Evolutionary conservation across 1,140 invertebrate species (phyloP), one percentile per base, ranked within the genome.

Genomic region (Lordiphosa stackelbergi): DNA sequence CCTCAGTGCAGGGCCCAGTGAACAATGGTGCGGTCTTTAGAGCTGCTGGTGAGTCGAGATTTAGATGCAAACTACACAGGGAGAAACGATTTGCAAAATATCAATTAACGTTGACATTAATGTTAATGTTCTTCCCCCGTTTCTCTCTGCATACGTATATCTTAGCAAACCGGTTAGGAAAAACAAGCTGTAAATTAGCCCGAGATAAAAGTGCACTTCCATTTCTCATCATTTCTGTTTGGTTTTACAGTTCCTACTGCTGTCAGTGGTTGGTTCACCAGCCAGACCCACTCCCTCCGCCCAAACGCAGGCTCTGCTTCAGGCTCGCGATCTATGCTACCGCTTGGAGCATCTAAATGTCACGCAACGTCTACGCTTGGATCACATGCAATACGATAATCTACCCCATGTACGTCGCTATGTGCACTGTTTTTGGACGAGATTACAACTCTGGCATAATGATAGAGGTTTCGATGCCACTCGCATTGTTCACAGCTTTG

Each of bases 401-500:
- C 2, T 22, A 12, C 1, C 19, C 7, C 8, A 53, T 28, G 63
- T 66, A 16, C 62, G 36, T 3, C 24, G 37, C 2, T 69, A 56
- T 37, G 35, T 65, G 0, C 34, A 52, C 13, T 69, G 66, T 37
- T 69, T 69, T 35, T 69, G 66, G 62, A 53, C 52, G 1, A 57
- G 40, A 1, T 34, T 66, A 6, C 36, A 56, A 6, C 37, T 69
- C 5, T 66, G 66, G 62, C 46, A 59, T 3, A 56, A 69, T 36
- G 22, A 3, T 10, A 13, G 10, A 2, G 66, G 66, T 9, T 69
- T 69, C 11, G 22, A 60, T 45, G 11, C 51, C 1, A 0, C n/a
- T 12, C 13, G 16, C 41, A 66, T 69, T n/a, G 43, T 69, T 2
- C 12, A 56, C 0, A 36, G 13, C 12, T 61, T 61, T 4, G 63